Percentiles rank a stretch among this genome's conserved stretches.
These are phyloP conservation scores for Polia nebulosa DNA, from an alignment of 2,888 invertebrate genomes.

Conservation along the genomic window DNA sequence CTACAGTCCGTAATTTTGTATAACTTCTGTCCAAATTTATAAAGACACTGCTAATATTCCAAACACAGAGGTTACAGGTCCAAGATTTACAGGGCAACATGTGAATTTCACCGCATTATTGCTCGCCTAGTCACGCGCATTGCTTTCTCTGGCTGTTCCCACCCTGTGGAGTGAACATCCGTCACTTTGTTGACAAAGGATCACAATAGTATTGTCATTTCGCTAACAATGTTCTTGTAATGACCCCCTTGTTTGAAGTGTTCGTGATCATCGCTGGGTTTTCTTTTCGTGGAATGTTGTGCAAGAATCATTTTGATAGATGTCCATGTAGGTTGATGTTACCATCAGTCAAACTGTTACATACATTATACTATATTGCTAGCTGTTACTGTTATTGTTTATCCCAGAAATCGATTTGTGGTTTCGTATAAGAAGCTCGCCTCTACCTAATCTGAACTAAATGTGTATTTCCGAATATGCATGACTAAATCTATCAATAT, in stretches of 20 bases:
- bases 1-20: neutral
- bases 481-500: neutral
- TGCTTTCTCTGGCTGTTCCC: constrained; percentile 70
- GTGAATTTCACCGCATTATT: constrained; percentile 51
- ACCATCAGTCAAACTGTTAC: neutral
- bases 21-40: neutral
- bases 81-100: constrained; percentile 45
- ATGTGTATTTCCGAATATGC: too few relatives aligned
- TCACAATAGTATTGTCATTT: constrained; percentile 61
- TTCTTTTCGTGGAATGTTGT: constrained; percentile 49
- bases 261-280: constrained; percentile 51
- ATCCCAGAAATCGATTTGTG: too few relatives aligned
- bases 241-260: constrained; percentile 53
- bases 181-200: constrained; percentile 66
- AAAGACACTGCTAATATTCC: neutral
- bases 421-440: too few relatives aligned
- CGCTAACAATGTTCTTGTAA: constrained; percentile 61
- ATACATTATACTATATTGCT: too few relatives aligned
- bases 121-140: constrained; percentile 60
- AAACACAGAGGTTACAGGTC: constrained; percentile 30
- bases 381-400: too few relatives aligned
- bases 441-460: too few relatives aligned
- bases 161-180: constrained; percentile 62
- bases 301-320: constrained; percentile 35
- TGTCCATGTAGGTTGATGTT: constrained; percentile 1